phyloP scores from a whole-genome alignment of 2,888 invertebrate species.

The Clitarchus hookeri region DNA sequence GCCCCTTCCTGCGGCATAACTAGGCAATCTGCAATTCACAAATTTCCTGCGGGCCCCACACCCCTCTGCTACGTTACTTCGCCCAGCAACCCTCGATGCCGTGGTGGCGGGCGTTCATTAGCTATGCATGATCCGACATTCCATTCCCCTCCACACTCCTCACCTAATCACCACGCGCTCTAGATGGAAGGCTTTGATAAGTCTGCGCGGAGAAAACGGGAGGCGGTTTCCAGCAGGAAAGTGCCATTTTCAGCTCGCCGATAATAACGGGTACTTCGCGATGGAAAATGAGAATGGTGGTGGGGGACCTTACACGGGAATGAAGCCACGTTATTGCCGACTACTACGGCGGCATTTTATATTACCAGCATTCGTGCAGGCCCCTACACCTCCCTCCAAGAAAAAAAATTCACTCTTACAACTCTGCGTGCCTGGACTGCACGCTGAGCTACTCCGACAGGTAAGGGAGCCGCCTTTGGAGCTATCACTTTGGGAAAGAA shows the following conservation, averaged over 20 bases:
- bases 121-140: conserved; percentile 14
- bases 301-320: neutral
- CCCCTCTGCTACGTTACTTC: neutral
- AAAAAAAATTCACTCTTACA: too few relatives aligned
- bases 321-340: neutral
- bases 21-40: conserved; percentile 6
- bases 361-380: too few relatives aligned
- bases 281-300: too few relatives aligned
- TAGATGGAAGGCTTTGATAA: conserved; percentile 7
- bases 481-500: too few relatives aligned
- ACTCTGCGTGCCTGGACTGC: too few relatives aligned
- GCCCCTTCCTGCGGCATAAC: neutral
- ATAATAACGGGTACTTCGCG: too few relatives aligned
- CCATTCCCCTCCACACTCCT: neutral
- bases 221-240: too few relatives aligned
- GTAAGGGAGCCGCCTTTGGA: too few relatives aligned
- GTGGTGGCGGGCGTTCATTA: neutral
- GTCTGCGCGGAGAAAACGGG: neutral
- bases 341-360: neutral
- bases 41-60: neutral
- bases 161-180: neutral
- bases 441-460: too few relatives aligned
- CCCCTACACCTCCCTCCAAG: too few relatives aligned
- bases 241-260: too few relatives aligned
- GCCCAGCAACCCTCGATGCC: neutral